Conservation (phyloP, 2,113 vertebrate genomes). For the Nycticebus coucang region DNA sequence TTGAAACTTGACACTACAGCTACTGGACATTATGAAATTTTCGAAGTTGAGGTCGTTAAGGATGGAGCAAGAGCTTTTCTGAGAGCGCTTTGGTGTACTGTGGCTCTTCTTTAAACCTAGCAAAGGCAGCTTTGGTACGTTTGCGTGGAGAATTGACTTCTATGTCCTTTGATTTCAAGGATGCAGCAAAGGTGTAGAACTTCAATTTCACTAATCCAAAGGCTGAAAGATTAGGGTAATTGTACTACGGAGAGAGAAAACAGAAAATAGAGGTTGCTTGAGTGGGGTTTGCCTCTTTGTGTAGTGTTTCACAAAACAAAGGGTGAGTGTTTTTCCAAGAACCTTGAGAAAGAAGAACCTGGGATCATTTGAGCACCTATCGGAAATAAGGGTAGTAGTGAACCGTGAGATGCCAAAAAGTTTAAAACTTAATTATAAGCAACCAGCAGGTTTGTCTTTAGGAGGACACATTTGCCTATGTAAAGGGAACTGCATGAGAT, state of each 20-base stretch:
- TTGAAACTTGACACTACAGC: neutral
- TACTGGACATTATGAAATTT: neutral
- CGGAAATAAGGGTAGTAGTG: neutral
- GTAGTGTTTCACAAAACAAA: neutral
- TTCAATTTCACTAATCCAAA: neutral
- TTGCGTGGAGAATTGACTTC: neutral
- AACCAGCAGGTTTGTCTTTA: neutral
- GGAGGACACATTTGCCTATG: neutral
- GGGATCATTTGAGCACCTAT: neutral
- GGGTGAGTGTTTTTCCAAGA: neutral
- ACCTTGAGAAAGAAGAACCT: neutral
- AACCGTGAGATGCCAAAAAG: neutral
- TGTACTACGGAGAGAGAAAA: neutral
- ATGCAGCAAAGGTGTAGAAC: neutral
- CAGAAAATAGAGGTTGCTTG: neutral
- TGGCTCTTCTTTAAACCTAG: neutral
- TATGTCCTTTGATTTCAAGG: neutral
- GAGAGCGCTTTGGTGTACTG: neutral
- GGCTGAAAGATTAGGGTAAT: neutral
- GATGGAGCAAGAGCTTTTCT: neutral
- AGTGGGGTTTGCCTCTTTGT: neutral
- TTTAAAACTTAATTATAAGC: neutral
- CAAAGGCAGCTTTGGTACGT: neutral
- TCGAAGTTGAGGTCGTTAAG: neutral
- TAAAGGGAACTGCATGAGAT: neutral